phyloP scores from a whole-genome alignment of 2,113 vertebrate genomes.

The Motacilla tschutschensis region DNA sequence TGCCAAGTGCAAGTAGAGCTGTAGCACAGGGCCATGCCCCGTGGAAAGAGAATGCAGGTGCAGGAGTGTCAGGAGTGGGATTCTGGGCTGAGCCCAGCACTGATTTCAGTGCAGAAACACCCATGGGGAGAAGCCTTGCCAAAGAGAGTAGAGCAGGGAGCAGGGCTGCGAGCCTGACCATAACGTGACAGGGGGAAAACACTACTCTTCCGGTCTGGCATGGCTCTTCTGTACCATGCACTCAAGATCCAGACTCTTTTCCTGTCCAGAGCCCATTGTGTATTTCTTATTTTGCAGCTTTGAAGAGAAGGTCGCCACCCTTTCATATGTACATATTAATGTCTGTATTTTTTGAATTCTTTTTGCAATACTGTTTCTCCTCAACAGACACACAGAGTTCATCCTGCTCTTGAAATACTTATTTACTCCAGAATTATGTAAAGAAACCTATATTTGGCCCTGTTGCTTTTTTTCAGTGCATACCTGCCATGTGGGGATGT shows the following conservation, averaged over 20 bases:
- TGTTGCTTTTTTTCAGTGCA: not conserved
- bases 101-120: not conserved
- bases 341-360: not conserved
- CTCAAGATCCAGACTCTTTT: not conserved
- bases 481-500: not conserved
- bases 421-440: not conserved
- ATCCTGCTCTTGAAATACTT: not conserved
- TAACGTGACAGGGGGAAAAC: not conserved
- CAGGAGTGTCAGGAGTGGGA: not conserved
- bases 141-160: not conserved
- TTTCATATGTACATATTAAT: not conserved
- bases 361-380: not conserved
- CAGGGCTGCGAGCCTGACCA: not conserved
- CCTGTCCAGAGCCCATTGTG: not conserved
- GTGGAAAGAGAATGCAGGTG: not conserved
- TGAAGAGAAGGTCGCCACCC: not conserved
- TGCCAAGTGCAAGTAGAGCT: not conserved
- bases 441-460: not conserved
- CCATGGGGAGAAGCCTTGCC: fast-evolving
- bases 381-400: not conserved
- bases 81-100: not conserved
- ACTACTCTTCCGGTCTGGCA: not conserved
- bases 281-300: not conserved
- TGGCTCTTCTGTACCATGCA: not conserved
- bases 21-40: fast-evolving